Percentiles rank a stretch among this genome's conserved stretches.
These are phyloP conservation scores for Temnopleurus reevesii DNA, from an alignment of 53 echinoderm and acorn worm species.

Conservation along the genomic window DNA sequence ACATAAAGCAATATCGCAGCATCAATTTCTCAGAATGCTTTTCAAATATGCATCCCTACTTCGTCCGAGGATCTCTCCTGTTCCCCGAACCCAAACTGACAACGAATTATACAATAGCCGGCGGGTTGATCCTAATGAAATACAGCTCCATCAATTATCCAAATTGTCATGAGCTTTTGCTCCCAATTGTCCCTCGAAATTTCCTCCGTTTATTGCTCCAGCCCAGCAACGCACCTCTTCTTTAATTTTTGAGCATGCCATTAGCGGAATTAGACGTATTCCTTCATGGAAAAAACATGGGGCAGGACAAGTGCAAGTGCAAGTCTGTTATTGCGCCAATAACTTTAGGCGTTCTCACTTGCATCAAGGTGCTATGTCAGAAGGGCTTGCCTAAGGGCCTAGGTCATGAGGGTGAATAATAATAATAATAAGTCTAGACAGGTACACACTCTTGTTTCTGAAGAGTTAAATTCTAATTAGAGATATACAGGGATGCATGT, in stretches of 20 bases:
- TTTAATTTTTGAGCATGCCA: slow-evolving; percentile 15
- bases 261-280: slow-evolving; percentile 35
- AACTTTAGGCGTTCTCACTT: neutral
- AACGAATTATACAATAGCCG: neutral
- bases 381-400: neutral
- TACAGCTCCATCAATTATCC: slow-evolving; percentile 27
- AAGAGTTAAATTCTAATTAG: too few relatives aligned
- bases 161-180: slow-evolving; percentile 33
- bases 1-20: neutral
- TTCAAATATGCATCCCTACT: neutral
- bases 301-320: neutral
- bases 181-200: neutral
- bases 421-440: too few relatives aligned
- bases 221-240: neutral
- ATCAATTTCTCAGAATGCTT: neutral
- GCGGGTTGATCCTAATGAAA: slow-evolving; percentile 1
- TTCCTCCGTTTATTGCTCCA: neutral
- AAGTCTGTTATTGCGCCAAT: neutral
- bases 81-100: neutral
- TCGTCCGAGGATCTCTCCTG: neutral
- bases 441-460: too few relatives aligned
- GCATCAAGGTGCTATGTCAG: neutral
- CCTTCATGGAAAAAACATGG: neutral
- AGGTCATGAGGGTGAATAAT: too few relatives aligned
- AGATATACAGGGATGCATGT: too few relatives aligned